Evolutionary conservation across 1,140 invertebrate species (phyloP).

Genomic region (Pomacea maculata): DNA sequence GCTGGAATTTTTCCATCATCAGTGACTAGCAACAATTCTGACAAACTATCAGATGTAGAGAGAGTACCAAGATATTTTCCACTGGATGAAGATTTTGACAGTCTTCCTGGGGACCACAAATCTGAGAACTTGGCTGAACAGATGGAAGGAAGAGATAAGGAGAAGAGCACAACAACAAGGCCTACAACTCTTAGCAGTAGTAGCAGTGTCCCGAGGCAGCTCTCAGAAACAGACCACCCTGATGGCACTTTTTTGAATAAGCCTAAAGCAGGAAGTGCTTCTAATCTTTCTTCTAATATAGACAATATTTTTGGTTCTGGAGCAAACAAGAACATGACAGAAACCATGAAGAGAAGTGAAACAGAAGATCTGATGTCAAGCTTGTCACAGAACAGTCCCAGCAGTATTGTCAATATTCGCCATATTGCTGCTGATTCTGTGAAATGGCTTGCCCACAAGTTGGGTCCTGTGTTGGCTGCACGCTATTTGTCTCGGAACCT

Average conservation of each 20-base stretch:
- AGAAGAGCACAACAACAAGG: neutral
- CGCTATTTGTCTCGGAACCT: conserved; percentile 90
- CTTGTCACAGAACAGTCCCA: conserved; percentile 44
- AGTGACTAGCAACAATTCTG: neutral
- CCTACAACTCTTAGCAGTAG: neutral
- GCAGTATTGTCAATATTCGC: conserved; percentile 72
- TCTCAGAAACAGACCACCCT: neutral
- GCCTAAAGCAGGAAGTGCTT: no score
- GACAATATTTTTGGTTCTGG: no score
- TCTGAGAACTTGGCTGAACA: neutral
- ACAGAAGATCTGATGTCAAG: conserved; percentile 58
- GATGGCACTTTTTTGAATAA: neutral
- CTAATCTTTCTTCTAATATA: no score
- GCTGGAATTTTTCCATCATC: conserved; percentile 6
- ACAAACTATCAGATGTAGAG: neutral
- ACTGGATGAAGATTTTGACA: neutral
- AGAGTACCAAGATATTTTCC: no score
- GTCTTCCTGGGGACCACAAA: neutral
- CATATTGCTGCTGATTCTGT: conserved; percentile 92
- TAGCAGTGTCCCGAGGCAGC: neutral
- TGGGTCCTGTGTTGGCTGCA: conserved; percentile 94
- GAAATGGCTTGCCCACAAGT: conserved; percentile 88
- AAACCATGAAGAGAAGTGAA: conserved; percentile 59
- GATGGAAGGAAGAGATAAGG: no score
- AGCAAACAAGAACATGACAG: neutral